A percentile compares a stretch with the other conserved stretches of the same genome.
These are phyloP conservation scores for Eupithecia inturbata DNA, from an alignment of 2,888 invertebrate species.

Conservation along the genomic window DNA sequence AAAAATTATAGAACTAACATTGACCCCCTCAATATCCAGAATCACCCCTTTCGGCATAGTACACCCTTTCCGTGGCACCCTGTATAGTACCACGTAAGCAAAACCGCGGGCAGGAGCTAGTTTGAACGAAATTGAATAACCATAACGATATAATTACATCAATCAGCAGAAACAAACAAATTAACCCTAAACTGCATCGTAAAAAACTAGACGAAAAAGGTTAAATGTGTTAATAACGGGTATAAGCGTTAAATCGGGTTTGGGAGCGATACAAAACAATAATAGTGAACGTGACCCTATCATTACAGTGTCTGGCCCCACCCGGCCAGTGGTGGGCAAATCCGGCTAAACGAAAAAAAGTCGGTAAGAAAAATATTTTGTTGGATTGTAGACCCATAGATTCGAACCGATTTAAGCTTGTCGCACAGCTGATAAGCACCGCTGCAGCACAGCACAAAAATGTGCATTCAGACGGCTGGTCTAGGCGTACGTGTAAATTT, in stretches of 20 bases:
- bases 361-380: not conserved
- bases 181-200: slow-evolving; percentile 7
- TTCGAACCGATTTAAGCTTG: no score
- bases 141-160: not conserved
- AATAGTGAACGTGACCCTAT: slow-evolving; percentile 28
- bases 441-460: no score
- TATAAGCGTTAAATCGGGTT: slow-evolving; percentile 6
- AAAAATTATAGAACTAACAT: no score
- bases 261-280: slow-evolving; percentile 12
- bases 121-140: not conserved
- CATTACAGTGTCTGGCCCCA: slow-evolving; percentile 27
- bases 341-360: not conserved
- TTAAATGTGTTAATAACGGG: slow-evolving; percentile 2
- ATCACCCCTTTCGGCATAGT: no score
- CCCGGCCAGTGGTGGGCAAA: slow-evolving; percentile 11
- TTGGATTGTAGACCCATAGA: no score
- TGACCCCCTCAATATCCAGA: no score
- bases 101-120: not conserved
- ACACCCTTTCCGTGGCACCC: no score
- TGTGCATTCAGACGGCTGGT: no score
- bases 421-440: no score
- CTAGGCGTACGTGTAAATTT: no score
- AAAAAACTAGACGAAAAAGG: slow-evolving; percentile 7
- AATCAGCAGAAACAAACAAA: not conserved
- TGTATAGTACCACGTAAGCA: not conserved